Percentiles rank a stretch among this genome's conserved stretches.
These are phyloP conservation scores for Phorcus lineatus DNA, from an alignment of 2,888 invertebrate genomes.

Conservation along the genomic window DNA sequence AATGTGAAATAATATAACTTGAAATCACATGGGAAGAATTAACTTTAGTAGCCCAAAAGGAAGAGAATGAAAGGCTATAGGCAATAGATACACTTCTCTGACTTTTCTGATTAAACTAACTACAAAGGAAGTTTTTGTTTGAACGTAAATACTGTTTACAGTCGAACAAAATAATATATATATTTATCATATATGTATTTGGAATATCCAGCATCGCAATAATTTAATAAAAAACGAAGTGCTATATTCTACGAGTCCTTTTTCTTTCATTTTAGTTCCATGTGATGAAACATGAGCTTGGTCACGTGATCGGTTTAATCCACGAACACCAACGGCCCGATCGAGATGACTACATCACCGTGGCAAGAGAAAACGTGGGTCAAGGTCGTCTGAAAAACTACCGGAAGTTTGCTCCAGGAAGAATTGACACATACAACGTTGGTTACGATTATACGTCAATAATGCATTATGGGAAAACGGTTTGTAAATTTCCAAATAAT, in stretches of 20 bases:
- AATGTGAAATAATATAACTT: too few species aligned
- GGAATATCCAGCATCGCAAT: too few species aligned
- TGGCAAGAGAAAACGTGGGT: slow-evolving; percentile 35
- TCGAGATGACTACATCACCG: slow-evolving; percentile 33
- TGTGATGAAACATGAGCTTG: slow-evolving; percentile 41
- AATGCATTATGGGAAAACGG: slow-evolving; percentile 82
- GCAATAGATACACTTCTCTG: too few species aligned
- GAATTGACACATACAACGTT: slow-evolving; percentile 25
- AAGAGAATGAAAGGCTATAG: too few species aligned
- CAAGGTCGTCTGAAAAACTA: slow-evolving; percentile 5
- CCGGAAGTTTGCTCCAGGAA: not conserved
- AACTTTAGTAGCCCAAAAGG: too few species aligned
- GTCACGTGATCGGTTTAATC: slow-evolving; percentile 45
- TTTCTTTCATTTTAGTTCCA: slow-evolving; percentile 29
- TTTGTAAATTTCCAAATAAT: slow-evolving; percentile 21
- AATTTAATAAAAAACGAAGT: too few species aligned
- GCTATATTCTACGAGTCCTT: not conserved
- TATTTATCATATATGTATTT: too few species aligned
- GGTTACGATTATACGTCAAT: slow-evolving; percentile 86
- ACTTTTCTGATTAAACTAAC: too few species aligned
- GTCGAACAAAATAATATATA: too few species aligned
- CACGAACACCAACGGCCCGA: slow-evolving; percentile 45
- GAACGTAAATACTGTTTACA: too few species aligned
- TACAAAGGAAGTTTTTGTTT: too few species aligned
- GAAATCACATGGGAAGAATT: too few species aligned